Conservation (phyloP, 1,140 invertebrate species). For the Cherax quadricarinatus region DNA sequence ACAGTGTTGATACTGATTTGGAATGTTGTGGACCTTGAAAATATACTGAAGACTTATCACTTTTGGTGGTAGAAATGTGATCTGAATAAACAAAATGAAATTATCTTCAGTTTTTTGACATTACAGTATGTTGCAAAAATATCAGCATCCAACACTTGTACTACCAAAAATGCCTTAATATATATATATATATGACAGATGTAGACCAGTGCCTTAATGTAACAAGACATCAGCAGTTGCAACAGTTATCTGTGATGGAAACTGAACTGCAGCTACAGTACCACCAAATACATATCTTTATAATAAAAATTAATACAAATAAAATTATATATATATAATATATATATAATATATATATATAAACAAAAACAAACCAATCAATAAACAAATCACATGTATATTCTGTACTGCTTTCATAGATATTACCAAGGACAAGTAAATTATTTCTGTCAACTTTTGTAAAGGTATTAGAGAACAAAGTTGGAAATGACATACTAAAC, state of each 20-base stretch:
- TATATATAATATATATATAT: conserved; percentile 7
- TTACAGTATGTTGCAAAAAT: background rate
- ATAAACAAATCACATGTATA: conserved; percentile 35
- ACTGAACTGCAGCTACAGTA: conserved; percentile 21
- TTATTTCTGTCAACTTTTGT: conserved; percentile 9
- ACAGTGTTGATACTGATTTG: background rate
- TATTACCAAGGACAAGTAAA: conserved; percentile 35
- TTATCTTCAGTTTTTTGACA: background rate
- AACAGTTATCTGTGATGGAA: conserved; percentile 43
- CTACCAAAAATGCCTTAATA: background rate
- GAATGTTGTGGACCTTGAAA: background rate
- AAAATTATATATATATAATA: background rate
- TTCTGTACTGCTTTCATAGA: conserved; percentile 55
- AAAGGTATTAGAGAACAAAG: background rate
- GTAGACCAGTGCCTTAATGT: conserved; percentile 43
- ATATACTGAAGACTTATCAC: background rate
- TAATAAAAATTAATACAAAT: background rate
- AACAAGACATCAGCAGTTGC: conserved; percentile 28
- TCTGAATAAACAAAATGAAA: background rate
- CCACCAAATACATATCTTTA: conserved; percentile 10
- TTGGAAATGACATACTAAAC: background rate
- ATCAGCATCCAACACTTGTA: background rate
- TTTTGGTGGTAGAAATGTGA: conserved; percentile 15
- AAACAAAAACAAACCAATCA: background rate
- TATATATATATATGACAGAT: background rate